phyloP scores from a whole-genome alignment of 2,113 vertebrate genomes.

The Actinemys pallida region DNA sequence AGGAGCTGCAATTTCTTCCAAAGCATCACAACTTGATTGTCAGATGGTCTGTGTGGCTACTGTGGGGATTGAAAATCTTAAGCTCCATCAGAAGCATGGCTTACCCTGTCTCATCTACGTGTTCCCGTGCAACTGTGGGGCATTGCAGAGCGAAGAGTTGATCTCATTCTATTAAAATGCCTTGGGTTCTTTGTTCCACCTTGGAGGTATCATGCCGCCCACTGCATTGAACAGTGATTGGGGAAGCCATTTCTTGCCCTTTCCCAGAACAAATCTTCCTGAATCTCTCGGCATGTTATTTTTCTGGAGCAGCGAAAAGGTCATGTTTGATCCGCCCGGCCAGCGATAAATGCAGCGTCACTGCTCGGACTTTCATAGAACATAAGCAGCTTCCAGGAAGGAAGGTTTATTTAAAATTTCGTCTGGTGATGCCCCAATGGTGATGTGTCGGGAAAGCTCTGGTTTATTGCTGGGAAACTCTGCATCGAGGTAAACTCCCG shows the following conservation, averaged over 20 bases:
- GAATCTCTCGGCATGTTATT: constrained; percentile 6
- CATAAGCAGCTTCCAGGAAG: not conserved
- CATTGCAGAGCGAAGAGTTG: not conserved
- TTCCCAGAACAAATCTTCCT: constrained; percentile 7
- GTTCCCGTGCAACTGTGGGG: not conserved
- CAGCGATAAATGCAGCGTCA: fast-evolving
- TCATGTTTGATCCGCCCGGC: not conserved
- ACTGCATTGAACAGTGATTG: not conserved
- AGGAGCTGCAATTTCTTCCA: not conserved
- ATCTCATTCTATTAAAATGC: not conserved
- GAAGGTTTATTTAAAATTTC: not conserved
- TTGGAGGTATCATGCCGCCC: not conserved
- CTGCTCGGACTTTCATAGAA: not conserved
- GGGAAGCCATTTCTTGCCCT: not conserved
- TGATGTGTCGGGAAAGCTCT: not conserved
- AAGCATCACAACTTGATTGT: not conserved
- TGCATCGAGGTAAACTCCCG: constrained; percentile 56
- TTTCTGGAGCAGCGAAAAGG: constrained; percentile 30
- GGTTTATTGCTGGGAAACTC: constrained; percentile 18
- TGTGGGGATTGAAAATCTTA: not conserved
- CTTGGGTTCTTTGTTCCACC: not conserved
- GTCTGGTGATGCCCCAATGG: not conserved
- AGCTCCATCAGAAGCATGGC: not conserved
- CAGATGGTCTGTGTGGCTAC: not conserved
- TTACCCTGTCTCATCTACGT: not conserved